Evolutionary conservation across 2,888 invertebrate species (phyloP).

Genomic region (Melipona beecheii): DNA sequence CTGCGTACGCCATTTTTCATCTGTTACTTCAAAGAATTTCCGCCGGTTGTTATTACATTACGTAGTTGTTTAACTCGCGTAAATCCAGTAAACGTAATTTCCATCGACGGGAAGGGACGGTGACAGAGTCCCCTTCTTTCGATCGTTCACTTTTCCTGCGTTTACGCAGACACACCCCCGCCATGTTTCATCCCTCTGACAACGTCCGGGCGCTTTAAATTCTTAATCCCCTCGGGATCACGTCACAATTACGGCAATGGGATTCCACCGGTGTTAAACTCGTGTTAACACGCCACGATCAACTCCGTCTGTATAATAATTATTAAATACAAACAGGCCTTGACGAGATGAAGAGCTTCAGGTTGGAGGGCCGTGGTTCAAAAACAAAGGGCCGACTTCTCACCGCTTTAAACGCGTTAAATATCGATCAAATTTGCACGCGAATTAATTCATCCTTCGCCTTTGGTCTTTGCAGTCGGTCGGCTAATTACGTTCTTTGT

Average conservation of each 20-base stretch:
- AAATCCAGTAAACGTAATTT: constrained; percentile 51
- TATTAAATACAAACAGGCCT: not conserved
- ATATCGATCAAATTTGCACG: not conserved
- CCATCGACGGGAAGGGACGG: constrained; percentile 20
- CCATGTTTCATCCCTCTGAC: constrained; percentile 1
- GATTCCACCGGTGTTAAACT: constrained; percentile 24
- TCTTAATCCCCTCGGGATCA: constrained; percentile 53
- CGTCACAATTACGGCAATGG: constrained; percentile 55
- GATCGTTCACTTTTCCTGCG: constrained; percentile 45
- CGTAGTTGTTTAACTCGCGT: constrained; percentile 38
- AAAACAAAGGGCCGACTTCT: not conserved
- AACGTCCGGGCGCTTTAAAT: constrained; percentile 36
- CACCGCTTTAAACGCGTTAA: not conserved
- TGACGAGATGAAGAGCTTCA: not conserved
- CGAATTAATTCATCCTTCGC: not conserved
- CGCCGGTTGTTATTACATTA: not conserved
- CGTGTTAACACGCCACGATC: constrained; percentile 35
- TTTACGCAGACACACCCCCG: constrained; percentile 43
- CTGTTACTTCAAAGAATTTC: constrained; percentile 46
- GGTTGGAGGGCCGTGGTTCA: not conserved
- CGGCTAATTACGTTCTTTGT: not conserved
- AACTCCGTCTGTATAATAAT: not conserved
- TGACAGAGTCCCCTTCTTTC: constrained; percentile 27
- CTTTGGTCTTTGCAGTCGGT: not conserved
- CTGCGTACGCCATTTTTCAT: constrained; percentile 25